Conservation (phyloP, 2,888 invertebrate genomes). For the Empis livida region DNA sequence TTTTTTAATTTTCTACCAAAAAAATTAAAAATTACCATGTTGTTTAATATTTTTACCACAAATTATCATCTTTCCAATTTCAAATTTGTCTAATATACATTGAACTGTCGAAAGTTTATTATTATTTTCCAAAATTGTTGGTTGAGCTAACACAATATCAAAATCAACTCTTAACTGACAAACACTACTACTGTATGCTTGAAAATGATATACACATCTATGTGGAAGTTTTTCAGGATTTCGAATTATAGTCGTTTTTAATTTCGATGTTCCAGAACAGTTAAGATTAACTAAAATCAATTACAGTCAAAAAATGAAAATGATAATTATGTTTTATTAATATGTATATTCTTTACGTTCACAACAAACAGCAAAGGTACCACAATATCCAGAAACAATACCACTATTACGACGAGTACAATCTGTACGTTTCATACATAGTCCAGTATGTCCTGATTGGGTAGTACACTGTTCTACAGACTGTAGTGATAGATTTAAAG, state of each 20-base stretch:
- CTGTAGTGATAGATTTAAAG: not conserved
- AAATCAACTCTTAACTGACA: slow-evolving; percentile 32
- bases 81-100: slow-evolving; percentile 20
- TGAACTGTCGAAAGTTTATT: slow-evolving; percentile 15
- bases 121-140: slow-evolving; percentile 18
- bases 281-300: slow-evolving; percentile 31
- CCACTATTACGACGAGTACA: slow-evolving; percentile 28
- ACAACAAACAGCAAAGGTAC: slow-evolving; percentile 31
- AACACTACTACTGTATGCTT: slow-evolving; percentile 25
- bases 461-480: slow-evolving; percentile 23
- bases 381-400: slow-evolving; percentile 27
- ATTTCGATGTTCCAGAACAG: slow-evolving; percentile 22
- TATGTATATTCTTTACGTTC: no score
- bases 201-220: slow-evolving; percentile 25
- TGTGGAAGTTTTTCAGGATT: slow-evolving; percentile 19
- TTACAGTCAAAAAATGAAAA: no score
- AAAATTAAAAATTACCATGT: slow-evolving; percentile 37
- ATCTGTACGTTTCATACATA: slow-evolving; percentile 29
- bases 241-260: slow-evolving; percentile 29
- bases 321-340: no score
- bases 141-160: slow-evolving; percentile 19
- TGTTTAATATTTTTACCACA: slow-evolving; percentile 52
- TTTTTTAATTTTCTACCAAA: not conserved
- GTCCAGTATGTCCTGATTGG: slow-evolving; percentile 23
- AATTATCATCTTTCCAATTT: slow-evolving; percentile 26